Conservation (phyloP, 2,888 invertebrate genomes). For the Ichneumoninae sp. region DNA sequence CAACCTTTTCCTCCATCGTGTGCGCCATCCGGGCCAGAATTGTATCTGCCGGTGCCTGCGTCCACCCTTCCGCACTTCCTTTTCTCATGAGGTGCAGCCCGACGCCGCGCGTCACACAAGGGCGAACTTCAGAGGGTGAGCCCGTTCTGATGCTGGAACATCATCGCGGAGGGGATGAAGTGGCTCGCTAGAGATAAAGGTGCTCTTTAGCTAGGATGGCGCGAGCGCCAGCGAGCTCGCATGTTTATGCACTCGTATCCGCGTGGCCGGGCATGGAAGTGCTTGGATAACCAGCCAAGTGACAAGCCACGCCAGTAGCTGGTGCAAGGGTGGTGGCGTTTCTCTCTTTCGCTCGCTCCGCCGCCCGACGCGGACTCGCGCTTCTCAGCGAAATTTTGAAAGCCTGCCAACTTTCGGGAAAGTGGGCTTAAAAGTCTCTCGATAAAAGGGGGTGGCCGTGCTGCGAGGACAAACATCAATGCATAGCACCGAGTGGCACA, state of each 20-base stretch:
- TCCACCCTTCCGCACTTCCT: constrained; percentile 36
- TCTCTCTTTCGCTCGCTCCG: constrained; percentile 49
- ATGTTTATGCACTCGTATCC: constrained; percentile 84
- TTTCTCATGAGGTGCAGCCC: constrained; percentile 51
- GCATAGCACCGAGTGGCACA: constrained; percentile 36
- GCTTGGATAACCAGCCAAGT: constrained; percentile 84
- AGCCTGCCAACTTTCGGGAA: constrained; percentile 83
- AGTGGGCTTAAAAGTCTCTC: constrained; percentile 84
- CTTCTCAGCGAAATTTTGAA: constrained; percentile 82
- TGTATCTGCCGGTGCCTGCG: constrained; percentile 40
- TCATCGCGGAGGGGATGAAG: constrained; percentile 71
- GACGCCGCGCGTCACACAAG: constrained; percentile 52
- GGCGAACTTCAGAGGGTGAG: constrained; percentile 54
- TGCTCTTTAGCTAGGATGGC: constrained; percentile 82
- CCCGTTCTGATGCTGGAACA: constrained; percentile 49
- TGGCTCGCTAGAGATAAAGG: constrained; percentile 83
- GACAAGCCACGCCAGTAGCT: constrained; percentile 79
- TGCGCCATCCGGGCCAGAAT: constrained; percentile 33
- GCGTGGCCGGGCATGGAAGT: constrained; percentile 83
- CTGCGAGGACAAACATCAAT: constrained; percentile 47
- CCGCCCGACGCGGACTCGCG: constrained; percentile 37
- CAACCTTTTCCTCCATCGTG: constrained; percentile 61
- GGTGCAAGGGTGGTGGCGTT: constrained; percentile 71
- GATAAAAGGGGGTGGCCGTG: constrained; percentile 79
- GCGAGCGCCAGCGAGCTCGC: constrained; percentile 81